phyloP scores from a whole-genome alignment of 2,797 vertebrate genomes.

The Coregonus ussuriensis region DNA sequence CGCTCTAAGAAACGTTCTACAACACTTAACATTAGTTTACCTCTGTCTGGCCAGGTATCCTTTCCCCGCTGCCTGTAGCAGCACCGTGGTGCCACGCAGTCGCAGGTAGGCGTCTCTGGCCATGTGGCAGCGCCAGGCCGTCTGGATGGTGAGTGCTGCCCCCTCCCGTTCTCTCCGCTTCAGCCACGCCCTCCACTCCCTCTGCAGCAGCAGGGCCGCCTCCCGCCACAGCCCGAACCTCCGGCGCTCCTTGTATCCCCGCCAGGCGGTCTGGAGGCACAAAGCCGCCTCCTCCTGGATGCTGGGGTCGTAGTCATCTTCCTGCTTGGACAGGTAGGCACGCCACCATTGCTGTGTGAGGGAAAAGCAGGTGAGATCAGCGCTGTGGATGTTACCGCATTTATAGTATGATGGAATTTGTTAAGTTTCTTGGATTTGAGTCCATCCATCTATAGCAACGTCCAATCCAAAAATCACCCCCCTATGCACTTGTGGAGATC shows the following conservation, averaged over 20 bases:
- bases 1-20: background rate
- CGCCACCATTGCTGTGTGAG: conserved; percentile 87
- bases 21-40: conserved; percentile 65
- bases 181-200: conserved; percentile 77
- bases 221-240: conserved; percentile 77
- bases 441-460: background rate
- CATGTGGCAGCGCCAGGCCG: conserved; percentile 83
- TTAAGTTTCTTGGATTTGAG: background rate
- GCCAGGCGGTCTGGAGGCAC: conserved; percentile 86
- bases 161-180: conserved; percentile 53
- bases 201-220: conserved; percentile 86
- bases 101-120: conserved; percentile 69
- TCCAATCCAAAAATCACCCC: background rate
- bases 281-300: conserved; percentile 76
- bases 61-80: conserved; percentile 81
- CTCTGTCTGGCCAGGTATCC: conserved; percentile 82
- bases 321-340: conserved; percentile 62
- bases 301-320: conserved; percentile 50
- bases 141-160: conserved; percentile 85
- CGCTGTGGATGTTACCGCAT: background rate
- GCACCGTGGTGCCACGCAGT: conserved; percentile 67
- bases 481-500: background rate
- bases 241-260: conserved; percentile 79
- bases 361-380: background rate
- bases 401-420: background rate